Evolutionary conservation across 1,140 invertebrate genomes (phyloP).

Genomic region (Polypedilum vanderplanki): DNA sequence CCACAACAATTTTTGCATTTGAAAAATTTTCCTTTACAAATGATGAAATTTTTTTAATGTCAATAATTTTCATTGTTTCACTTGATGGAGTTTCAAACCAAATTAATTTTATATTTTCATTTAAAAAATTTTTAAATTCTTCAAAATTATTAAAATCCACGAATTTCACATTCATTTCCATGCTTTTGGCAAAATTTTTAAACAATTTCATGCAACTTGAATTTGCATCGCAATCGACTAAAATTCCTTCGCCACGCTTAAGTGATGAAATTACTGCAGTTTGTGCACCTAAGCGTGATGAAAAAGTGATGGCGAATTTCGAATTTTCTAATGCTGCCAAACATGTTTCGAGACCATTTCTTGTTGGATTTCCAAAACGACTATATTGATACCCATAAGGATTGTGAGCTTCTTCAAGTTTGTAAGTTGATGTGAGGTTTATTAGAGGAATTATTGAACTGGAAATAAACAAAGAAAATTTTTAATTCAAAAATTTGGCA

Average conservation of each 20-base stretch:
- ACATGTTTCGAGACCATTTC: conserved; percentile 76
- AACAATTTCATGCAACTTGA: conserved; percentile 62
- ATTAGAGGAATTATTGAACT: background rate
- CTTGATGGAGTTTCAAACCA: conserved; percentile 89
- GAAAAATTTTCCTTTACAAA: conserved; percentile 49
- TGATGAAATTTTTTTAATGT: conserved; percentile 61
- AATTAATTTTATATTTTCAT: conserved; percentile 72
- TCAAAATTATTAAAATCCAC: conserved; percentile 60
- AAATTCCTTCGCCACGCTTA: conserved; percentile 75
- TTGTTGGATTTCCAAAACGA: conserved; percentile 85
- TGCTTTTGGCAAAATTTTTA: conserved; percentile 48
- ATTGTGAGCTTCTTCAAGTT: background rate
- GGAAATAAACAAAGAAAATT: too few species aligned
- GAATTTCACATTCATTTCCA: conserved; percentile 62
- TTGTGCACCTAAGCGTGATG: conserved; percentile 80
- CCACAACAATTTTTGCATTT: conserved; percentile 65
- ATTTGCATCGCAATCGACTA: conserved; percentile 86
- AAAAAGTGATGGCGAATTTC: conserved; percentile 70
- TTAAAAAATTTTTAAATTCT: conserved; percentile 55
- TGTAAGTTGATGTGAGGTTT: background rate
- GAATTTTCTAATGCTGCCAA: conserved; percentile 80
- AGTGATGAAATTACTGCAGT: conserved; percentile 65
- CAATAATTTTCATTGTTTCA: conserved; percentile 71
- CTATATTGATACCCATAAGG: conserved; percentile 52
- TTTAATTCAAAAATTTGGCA: background rate